Evolutionary conservation across 2,888 invertebrate genomes (phyloP).

Genomic region (Encarsia formosa): DNA sequence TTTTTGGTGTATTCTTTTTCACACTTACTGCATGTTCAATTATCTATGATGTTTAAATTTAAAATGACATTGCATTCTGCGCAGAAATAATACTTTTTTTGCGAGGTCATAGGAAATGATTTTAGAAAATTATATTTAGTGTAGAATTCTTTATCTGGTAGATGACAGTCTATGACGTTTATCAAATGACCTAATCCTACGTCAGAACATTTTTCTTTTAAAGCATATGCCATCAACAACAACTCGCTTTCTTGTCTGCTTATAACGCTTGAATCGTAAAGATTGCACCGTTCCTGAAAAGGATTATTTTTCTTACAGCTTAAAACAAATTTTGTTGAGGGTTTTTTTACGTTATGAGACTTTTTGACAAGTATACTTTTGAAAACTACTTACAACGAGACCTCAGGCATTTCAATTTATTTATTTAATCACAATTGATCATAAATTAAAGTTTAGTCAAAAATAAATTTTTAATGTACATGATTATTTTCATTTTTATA

Average conservation of each 20-base stretch:
- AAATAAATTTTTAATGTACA: too few species aligned
- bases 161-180: conserved; percentile 1
- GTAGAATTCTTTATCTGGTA: not conserved
- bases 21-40: not conserved
- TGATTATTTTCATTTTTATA: too few species aligned
- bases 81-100: not conserved
- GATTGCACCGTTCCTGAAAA: not conserved
- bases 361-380: too few species aligned
- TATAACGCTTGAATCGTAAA: not conserved
- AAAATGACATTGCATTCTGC: not conserved
- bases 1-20: not conserved
- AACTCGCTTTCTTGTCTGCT: not conserved
- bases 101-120: not conserved
- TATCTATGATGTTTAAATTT: not conserved
- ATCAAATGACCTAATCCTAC: not conserved
- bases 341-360: too few species aligned
- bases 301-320: not conserved
- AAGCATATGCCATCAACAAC: not conserved
- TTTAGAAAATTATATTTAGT: conserved; percentile 1
- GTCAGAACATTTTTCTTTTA: not conserved
- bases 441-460: too few species aligned
- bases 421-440: too few species aligned
- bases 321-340: too few species aligned
- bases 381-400: too few species aligned
- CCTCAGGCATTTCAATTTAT: too few species aligned